Conservation (phyloP, 1,140 invertebrate genomes). For the Pantala flavescens region DNA sequence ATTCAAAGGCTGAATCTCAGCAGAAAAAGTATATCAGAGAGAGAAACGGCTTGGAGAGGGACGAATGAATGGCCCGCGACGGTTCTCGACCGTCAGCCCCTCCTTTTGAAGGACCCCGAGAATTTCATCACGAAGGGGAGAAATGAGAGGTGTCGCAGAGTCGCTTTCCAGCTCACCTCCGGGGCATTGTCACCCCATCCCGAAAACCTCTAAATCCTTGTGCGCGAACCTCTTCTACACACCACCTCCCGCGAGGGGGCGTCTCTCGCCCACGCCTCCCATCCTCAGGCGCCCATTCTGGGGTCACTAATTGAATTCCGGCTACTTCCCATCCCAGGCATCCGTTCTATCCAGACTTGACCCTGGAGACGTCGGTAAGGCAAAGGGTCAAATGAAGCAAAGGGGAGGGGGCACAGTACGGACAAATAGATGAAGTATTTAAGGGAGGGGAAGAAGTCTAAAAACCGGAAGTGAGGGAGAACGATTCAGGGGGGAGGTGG, state of each 20-base stretch:
- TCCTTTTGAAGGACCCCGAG: too few species aligned
- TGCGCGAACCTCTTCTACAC: background rate
- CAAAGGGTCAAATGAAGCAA: background rate
- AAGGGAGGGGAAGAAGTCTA: background rate
- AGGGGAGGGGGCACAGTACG: background rate
- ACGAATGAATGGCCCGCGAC: too few species aligned
- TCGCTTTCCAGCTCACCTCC: background rate
- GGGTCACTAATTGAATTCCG: conserved; percentile 5
- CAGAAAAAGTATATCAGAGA: too few species aligned
- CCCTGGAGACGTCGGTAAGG: background rate
- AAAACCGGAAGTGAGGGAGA: background rate
- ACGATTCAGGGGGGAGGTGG: background rate
- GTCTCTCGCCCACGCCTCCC: background rate
- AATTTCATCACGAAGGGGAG: background rate
- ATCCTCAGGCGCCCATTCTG: background rate
- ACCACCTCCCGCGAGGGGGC: too few species aligned
- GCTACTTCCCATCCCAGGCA: background rate
- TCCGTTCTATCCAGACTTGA: background rate
- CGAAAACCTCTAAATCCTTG: background rate
- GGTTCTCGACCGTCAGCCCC: too few species aligned
- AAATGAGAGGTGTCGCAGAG: background rate
- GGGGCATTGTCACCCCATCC: background rate
- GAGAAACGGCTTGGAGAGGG: too few species aligned
- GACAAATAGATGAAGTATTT: background rate
- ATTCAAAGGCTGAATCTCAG: too few species aligned